Base-by-base conservation (phyloP, 2,888 invertebrate genomes). In the Drosophila aldrichi region DNA sequence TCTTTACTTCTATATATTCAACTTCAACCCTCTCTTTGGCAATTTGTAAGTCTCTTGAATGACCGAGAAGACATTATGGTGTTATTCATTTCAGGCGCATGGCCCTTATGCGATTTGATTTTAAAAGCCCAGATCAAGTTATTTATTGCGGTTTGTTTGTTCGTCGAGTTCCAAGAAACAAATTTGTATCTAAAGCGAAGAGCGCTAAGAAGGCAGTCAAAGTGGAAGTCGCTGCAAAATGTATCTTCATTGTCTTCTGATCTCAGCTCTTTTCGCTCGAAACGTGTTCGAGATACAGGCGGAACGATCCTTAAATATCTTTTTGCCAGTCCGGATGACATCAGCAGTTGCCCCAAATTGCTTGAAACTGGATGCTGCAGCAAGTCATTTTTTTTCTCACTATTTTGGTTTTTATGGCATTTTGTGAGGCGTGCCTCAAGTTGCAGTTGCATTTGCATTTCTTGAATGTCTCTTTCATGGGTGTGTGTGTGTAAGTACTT, bases 121-220 rank as follows among this genome's bases (percentile, higher is more conserved):
- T 18, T 14, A 16, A 44, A 46, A 61, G 48, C 43, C 56, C 29
- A n/a, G 40, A 44, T 60, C 60, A 68, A 55, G 67, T 74, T 69
- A 83, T 77, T 77, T 77, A 78, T 78, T 63, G 58, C 44, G 57
- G 49, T 66, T 55, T 57, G 59, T 40, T 22, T 25, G 6, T 4
- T 25, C 25, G 34, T 10, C 43, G 49, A 84, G 80, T 84, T 84
- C 84, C 70, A n/a, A 73, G 84, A 87, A 84, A 61, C 80, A 87
- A 84, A 84, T 77, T 79, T 34, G 54, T 66, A 54, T 41, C 25
- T 38, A 44, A 62, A 56, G 59, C 44, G 18, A 60, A 59, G 36
- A 20, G 14, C 51, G 49, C 52, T 52, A 63, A 72, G 6, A 46
- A 51, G 57, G 38, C 62, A 70, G 51, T 52, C 44, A 62, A 32